Base-by-base conservation (phyloP, 2,797 vertebrate genomes). In the Cheracebus regulus region DNA sequence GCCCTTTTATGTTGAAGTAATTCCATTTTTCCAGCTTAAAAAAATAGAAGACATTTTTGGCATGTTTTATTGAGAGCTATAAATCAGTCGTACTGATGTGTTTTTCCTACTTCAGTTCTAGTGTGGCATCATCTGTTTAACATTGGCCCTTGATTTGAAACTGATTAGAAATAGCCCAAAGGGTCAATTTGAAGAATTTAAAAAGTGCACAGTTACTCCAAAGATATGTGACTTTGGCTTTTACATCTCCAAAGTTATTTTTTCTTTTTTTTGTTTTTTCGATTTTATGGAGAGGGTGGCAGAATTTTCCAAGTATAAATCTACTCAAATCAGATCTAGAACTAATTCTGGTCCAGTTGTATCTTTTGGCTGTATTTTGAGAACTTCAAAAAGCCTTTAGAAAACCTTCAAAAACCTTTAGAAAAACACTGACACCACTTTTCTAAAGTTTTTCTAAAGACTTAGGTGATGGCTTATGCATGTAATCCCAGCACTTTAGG, bases 1-100 rank as follows among this genome's bases (percentile, higher is more conserved):
- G 15, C 72, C 0, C 92, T 98, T 98, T 98, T 96, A 48, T 93
- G 95, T 58, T 90, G 70, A 97, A 95, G 94, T 67, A 93, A 44
- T 95, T 97, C 93, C 17, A 73, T 96, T 98, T 97, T 96, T 50
- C 87, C 80, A 86, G 80, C 89, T 80, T 82, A 94, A 97, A 97
- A 96, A 89, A 95, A 95, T 97, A 44, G 72, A 76, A 3, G 39
- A 0, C 73, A 93, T 22, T 96, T 95, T 95, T 91, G 96, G 86
- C 96, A 96, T 41, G 55, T 98, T 97, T 98, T 97, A 98, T 97
- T 97, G 93, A 97, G 94, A 85, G 64, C 97, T 95, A 0, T 97
- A 98, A 98, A 96, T 98, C 95, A 97, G 96, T 83, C 64, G 96
- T 83, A 76, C 97, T 57, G 39, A 33, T 61, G 1, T 84, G 36